These are phyloP conservation scores for Desoria tigrina DNA, from an alignment of 2,888 invertebrate species.

Conservation along the genomic window DNA sequence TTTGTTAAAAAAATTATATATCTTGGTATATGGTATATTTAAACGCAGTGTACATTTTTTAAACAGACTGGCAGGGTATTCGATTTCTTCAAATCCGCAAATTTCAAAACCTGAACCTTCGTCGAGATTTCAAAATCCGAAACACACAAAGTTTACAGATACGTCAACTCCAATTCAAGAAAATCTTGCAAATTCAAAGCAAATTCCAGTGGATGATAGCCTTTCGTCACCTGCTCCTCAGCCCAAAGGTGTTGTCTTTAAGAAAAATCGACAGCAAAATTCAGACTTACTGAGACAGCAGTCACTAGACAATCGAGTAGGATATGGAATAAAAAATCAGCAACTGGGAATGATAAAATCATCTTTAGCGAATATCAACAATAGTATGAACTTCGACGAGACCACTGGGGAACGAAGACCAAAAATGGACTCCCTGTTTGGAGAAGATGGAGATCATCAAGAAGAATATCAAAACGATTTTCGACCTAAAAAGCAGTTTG, in stretches of 20 bases:
- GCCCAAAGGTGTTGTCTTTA: slow-evolving; percentile 38
- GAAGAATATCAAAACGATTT: slow-evolving; percentile 34
- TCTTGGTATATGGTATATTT: too few species aligned
- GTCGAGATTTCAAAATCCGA: too few species aligned
- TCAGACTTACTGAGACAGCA: slow-evolving; percentile 46
- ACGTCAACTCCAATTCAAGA: too few species aligned
- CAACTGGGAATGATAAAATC: slow-evolving; percentile 34
- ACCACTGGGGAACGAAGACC: slow-evolving; percentile 17
- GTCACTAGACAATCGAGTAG: slow-evolving; percentile 39
- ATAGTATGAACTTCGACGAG: background rate
- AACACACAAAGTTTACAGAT: too few species aligned
- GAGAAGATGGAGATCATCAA: slow-evolving; percentile 32
- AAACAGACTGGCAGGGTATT: too few species aligned
- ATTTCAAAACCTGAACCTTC: too few species aligned
- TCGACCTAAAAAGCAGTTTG: slow-evolving; percentile 45
- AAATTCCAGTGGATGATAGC: slow-evolving; percentile 1
- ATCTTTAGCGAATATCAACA: slow-evolving; percentile 34
- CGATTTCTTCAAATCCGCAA: too few species aligned
- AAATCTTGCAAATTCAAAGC: too few species aligned
- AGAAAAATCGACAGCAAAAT: slow-evolving; percentile 42
- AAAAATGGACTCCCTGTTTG: slow-evolving; percentile 36
- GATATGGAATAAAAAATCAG: slow-evolving; percentile 24
- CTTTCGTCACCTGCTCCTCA: background rate
- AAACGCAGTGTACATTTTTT: too few species aligned
- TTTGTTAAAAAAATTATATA: too few species aligned